phyloP scores from a whole-genome alignment of 2,113 vertebrate genomes.

The Corapipo altera region DNA sequence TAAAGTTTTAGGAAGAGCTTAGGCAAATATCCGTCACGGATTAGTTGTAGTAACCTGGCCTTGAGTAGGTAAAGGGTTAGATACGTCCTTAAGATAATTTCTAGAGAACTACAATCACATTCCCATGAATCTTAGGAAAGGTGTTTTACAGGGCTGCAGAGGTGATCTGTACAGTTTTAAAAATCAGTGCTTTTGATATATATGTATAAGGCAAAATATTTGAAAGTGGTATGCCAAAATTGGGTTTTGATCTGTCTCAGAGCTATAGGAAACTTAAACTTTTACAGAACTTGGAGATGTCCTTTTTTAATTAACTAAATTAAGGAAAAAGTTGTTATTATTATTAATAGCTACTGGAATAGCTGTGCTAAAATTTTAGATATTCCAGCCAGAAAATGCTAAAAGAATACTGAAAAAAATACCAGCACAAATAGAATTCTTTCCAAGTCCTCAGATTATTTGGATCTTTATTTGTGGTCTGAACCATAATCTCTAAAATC shows the following conservation, averaged over 20 bases:
- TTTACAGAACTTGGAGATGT: background rate
- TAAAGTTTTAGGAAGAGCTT: background rate
- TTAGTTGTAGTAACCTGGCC: background rate
- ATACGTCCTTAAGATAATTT: background rate
- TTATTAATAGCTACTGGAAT: background rate
- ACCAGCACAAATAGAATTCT: background rate
- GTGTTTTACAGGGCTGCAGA: background rate
- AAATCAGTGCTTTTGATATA: background rate
- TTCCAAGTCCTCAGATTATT: background rate
- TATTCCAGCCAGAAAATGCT: background rate
- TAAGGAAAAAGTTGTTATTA: background rate
- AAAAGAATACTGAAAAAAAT: background rate
- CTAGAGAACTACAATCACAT: background rate
- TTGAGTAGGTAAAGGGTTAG: background rate
- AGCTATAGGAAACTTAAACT: background rate
- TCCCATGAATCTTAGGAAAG: background rate
- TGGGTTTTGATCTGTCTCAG: background rate
- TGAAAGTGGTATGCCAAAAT: background rate
- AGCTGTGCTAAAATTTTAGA: background rate
- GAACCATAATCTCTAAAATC: background rate
- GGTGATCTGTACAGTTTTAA: background rate
- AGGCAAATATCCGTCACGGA: fast-evolving
- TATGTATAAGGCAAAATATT: background rate
- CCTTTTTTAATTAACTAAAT: background rate
- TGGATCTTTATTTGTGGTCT: background rate